Evolutionary conservation across 2,113 vertebrate species (phyloP).

Genomic region (Seriola rivoliana): DNA sequence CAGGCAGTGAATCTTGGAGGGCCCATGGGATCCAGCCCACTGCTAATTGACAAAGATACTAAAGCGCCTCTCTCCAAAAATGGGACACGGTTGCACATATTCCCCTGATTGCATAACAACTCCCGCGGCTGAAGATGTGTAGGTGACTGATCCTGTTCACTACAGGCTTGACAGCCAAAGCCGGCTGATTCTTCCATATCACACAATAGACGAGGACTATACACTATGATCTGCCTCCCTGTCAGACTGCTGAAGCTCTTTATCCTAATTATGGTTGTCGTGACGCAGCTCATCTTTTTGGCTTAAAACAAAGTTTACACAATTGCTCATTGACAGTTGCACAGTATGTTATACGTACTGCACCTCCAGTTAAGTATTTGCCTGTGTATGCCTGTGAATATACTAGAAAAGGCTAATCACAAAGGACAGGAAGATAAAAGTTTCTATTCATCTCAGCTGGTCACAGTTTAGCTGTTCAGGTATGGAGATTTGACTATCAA

Average conservation of each 20-base stretch:
- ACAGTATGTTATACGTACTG: not conserved
- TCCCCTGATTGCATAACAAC: conserved; percentile 59
- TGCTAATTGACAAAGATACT: conserved; percentile 57
- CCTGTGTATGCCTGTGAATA: not conserved
- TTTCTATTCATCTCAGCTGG: conserved; percentile 40
- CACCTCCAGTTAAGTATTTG: not conserved
- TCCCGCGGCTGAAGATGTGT: conserved; percentile 32
- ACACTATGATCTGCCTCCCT: not conserved
- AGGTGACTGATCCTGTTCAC: conserved; percentile 54
- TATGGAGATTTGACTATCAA: conserved; percentile 35
- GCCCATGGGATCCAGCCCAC: conserved; percentile 2
- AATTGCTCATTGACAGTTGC: not conserved
- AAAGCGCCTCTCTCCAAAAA: conserved; percentile 41
- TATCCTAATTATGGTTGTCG: not conserved
- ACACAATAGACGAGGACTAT: conserved; percentile 39
- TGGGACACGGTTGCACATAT: not conserved
- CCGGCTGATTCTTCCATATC: conserved; percentile 47
- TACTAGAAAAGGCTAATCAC: not conserved
- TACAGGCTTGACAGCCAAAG: conserved; percentile 53
- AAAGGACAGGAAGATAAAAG: conserved; percentile 11
- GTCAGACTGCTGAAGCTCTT: conserved; percentile 19
- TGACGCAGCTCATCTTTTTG: conserved; percentile 1
- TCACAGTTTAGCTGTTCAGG: conserved; percentile 45
- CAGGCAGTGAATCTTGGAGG: conserved; percentile 18
- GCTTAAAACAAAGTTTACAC: conserved; percentile 23